Evolutionary conservation across 2,888 invertebrate species (phyloP), one percentile per base, ranked within the genome.

Genomic region (Polyommatus iphigenia): DNA sequence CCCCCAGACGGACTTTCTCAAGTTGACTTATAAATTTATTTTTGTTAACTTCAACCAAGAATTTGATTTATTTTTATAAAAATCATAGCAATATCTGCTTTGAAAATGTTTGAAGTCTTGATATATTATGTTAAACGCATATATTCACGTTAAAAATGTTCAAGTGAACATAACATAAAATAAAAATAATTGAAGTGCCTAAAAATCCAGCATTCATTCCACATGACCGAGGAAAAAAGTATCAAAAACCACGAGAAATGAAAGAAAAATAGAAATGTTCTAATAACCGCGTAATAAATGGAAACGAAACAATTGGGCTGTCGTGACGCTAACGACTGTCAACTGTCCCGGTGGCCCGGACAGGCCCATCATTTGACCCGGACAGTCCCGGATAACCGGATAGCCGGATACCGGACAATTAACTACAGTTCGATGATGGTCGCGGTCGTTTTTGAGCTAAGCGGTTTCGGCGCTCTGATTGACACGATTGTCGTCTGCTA

Each of bases 371-470:
- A 67, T 67, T 67, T 67, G 29, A 15, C 67, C 67, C 67, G 67
- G 67, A 67, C 6, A 24, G 29, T 24, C 67, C 29, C 29, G 62
- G 62, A 62, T 62, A 24, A 24, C 62, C 62, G 62, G 20, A 7
- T 8, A 20, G 59, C 59, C 59, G 7, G 7, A 67, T 67, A 15
- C 67, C 29, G 67, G 67, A 67, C 67, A 67, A 67, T 67, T 67
- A 67, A 29, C 67, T 15, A 24, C 67, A 15, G 62, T 20, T 62
- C 67, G 67, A 29, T 18, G 67, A 67, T 18, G 36, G 18, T 46
- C 46, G 73, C 46, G 73, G 15, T 46, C 72, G 72, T 72, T 72
- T 72, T 73, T 73, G 46, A 73, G 20, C 46, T 73, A 73, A 50
- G 73, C 46, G 73, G 73, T 73, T 73, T 73, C 46, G 24, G n/a